These are phyloP conservation scores for Urocolius indicus DNA, from an alignment of 2,113 vertebrate genomes.

Conservation along the genomic window DNA sequence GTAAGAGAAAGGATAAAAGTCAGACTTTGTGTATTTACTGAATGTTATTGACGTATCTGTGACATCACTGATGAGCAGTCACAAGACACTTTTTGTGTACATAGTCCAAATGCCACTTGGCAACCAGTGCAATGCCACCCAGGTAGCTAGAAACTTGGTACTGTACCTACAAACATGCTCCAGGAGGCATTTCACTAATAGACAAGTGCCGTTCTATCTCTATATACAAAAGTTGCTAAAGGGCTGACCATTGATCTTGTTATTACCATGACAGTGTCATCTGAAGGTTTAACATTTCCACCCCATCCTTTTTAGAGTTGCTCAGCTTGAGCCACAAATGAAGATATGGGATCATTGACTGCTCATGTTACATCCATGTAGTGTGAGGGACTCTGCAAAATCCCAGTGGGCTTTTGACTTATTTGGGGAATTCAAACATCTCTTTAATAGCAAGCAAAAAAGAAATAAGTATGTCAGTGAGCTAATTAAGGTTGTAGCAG, in stretches of 20 bases:
- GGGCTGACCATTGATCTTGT: neutral
- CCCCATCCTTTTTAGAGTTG: neutral
- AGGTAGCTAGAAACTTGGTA: neutral
- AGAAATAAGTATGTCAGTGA: neutral
- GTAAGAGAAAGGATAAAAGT: constrained; percentile 23
- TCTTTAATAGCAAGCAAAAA: neutral
- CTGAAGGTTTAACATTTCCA: neutral
- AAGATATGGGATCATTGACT: neutral
- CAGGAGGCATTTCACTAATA: neutral
- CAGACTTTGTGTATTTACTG: constrained; percentile 18
- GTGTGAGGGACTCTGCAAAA: neutral
- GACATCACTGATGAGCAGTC: neutral
- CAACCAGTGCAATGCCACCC: neutral
- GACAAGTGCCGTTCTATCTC: neutral
- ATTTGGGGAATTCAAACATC: neutral
- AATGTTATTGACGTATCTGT: constrained; percentile 20
- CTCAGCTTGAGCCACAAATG: neutral
- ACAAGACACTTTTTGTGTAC: constrained; percentile 18
- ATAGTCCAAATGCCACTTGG: neutral
- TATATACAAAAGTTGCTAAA: neutral
- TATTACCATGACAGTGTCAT: neutral
- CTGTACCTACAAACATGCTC: neutral
- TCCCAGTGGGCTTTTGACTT: neutral
- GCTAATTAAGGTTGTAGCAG: neutral
- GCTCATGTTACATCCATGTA: neutral